A percentile compares a stretch with the other conserved stretches of the same genome.
These are phyloP conservation scores for Amiota minor DNA, from an alignment of 2,888 invertebrate genomes.

Conservation along the genomic window DNA sequence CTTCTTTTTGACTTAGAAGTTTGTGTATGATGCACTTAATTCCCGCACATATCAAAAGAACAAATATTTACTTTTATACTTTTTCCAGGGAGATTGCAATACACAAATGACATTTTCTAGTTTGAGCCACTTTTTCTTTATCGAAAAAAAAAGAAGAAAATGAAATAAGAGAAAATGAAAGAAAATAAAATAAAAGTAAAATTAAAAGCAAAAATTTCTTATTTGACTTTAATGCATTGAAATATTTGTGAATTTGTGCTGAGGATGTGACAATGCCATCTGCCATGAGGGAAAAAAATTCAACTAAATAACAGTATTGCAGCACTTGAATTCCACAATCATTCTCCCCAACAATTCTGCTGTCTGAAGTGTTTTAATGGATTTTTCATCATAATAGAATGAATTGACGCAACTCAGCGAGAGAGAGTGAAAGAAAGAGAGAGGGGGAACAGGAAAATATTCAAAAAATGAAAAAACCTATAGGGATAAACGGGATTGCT, in stretches of 20 bases:
- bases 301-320: background rate
- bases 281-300: background rate
- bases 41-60: conserved; percentile 4
- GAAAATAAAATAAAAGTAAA: too few relatives aligned
- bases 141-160: background rate
- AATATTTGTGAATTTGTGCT: background rate
- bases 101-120: conserved; percentile 17
- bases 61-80: conserved; percentile 17
- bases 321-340: background rate
- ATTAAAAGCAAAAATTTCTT: background rate
- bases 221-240: conserved; percentile 18
- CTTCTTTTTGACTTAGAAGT: conserved; percentile 12
- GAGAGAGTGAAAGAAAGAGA: too few relatives aligned
- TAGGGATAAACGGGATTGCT: too few relatives aligned
- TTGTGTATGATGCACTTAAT: conserved; percentile 4
- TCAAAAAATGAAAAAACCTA: too few relatives aligned
- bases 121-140: background rate
- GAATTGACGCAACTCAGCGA: too few relatives aligned
- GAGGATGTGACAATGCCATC: too few relatives aligned
- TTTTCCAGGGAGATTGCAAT: background rate
- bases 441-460: too few relatives aligned
- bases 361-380: conserved; percentile 31
- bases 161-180: too few relatives aligned
- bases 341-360: background rate
- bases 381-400: conserved; percentile 27